phyloP scores from a whole-genome alignment of 2,888 invertebrate species.

The Tridacna crocea region DNA sequence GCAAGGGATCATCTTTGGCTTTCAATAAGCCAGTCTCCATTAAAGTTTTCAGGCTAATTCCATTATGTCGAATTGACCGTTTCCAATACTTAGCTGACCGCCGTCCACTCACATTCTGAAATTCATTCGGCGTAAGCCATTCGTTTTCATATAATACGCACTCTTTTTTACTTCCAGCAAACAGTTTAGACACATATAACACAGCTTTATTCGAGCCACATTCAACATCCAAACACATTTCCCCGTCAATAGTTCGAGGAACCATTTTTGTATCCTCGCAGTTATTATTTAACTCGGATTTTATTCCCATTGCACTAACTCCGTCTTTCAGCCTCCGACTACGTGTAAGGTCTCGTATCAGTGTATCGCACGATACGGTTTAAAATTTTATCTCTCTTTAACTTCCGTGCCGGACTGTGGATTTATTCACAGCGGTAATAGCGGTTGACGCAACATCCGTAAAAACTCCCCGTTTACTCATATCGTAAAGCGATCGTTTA shows the following conservation, averaged over 20 bases:
- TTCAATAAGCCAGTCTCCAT: background rate
- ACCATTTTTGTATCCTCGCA: constrained; percentile 85
- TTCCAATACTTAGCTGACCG: constrained; percentile 86
- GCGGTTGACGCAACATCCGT: background rate
- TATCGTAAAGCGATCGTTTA: background rate
- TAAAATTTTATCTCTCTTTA: background rate
- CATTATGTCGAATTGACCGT: constrained; percentile 85
- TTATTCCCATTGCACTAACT: constrained; percentile 1
- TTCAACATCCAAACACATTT: constrained; percentile 44
- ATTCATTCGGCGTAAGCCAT: constrained; percentile 85
- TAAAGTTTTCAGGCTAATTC: constrained; percentile 56
- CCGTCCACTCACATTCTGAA: constrained; percentile 85
- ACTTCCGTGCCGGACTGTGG: background rate
- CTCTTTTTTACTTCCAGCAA: constrained; percentile 84
- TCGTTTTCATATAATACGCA: constrained; percentile 84
- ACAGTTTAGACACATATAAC: constrained; percentile 53
- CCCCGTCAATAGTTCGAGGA: constrained; percentile 14
- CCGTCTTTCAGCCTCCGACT: background rate
- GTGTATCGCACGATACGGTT: background rate
- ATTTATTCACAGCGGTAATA: background rate
- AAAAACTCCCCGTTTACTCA: background rate
- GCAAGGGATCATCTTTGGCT: too few species aligned
- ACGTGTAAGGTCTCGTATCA: background rate
- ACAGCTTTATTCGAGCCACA: constrained; percentile 54
- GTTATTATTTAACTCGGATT: background rate